Base-by-base conservation (phyloP, 2,113 vertebrate species). In the Sprattus sprattus region DNA sequence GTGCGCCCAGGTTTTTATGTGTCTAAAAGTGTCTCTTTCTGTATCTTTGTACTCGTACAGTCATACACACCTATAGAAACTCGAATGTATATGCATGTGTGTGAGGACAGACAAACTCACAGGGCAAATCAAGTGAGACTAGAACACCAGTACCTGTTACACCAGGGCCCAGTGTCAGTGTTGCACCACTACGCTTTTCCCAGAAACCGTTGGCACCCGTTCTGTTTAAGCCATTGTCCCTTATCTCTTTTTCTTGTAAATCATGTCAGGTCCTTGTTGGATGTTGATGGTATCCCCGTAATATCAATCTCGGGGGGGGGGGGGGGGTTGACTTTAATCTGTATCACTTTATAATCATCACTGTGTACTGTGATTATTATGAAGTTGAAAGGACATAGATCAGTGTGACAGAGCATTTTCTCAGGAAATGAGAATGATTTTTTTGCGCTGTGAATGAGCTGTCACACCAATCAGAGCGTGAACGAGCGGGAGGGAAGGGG, bases 381-480 rank as follows among this genome's bases (percentile, higher is more conserved):
- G 6, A 25, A 9, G 9, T n/a, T 67, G 64, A 67, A 7, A 67
- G n/a, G 64, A 28, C 64, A 67, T 67, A 28, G 64, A 11, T 67
- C 9, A 67, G 64, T 11, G 64, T 10, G 7, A 67, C 10, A 11
- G n/a, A 67, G 64, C 54, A 6, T 22, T 60, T 60, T 22, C 54
- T 6, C 20, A 20, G 80, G 16, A 86, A 82, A 54, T 54, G 16
- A 82, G 71, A 87, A 88, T 82, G 83, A 86, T 89, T 84, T 50
- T 39, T n/a, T 60, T 44, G 86, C 80, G 83, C 82, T 1, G 52
- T 84, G 83, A 87, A 89, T 81, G 20, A 86, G 81, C 57, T 82
- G 46, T 86, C 82, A 78, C 85, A 88, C 83, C 86, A 89, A 87
- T 88, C 78, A 86, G 84, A 67, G 84, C 86, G 54, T 83, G 60